phyloP scores from a whole-genome alignment of 2,113 vertebrate genomes.

The Herpetotheres cachinnans region DNA sequence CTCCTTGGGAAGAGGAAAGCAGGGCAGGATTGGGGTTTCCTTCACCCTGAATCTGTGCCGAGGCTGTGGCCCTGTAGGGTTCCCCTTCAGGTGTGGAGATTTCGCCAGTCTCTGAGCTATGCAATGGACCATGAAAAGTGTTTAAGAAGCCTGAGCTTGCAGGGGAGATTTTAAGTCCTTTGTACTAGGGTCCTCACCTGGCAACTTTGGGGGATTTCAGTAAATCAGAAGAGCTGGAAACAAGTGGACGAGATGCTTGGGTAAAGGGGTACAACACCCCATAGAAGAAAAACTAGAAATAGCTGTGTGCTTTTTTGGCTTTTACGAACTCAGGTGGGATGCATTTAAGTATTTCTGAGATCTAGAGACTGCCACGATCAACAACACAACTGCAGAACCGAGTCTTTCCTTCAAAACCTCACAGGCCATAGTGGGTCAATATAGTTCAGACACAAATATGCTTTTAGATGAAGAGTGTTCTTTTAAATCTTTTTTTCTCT shows the following conservation, averaged over 20 bases:
- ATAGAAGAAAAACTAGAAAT: neutral
- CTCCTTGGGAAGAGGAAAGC: neutral
- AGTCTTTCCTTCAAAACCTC: neutral
- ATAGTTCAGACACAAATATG: constrained; percentile 28
- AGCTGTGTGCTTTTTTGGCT: neutral
- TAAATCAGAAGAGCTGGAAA: neutral
- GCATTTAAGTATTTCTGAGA: neutral
- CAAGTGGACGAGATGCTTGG: neutral
- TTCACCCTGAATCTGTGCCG: neutral
- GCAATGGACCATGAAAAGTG: neutral
- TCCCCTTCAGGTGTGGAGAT: neutral
- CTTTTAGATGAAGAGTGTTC: constrained; percentile 1
- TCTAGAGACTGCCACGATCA: neutral
- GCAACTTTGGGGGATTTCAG: neutral
- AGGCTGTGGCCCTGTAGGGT: neutral
- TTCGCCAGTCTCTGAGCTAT: neutral
- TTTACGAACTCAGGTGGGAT: neutral
- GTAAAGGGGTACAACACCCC: neutral
- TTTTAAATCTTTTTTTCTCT: neutral
- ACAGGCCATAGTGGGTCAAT: neutral
- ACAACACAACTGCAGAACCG: neutral
- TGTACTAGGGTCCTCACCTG: neutral
- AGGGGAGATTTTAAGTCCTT: neutral
- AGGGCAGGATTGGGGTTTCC: neutral
- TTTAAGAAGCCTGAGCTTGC: neutral